A percentile compares a stretch with the other conserved stretches of the same genome.
Evolutionary conservation across 2,888 invertebrate species (phyloP).

Genomic region (Nymphalis urticae): DNA sequence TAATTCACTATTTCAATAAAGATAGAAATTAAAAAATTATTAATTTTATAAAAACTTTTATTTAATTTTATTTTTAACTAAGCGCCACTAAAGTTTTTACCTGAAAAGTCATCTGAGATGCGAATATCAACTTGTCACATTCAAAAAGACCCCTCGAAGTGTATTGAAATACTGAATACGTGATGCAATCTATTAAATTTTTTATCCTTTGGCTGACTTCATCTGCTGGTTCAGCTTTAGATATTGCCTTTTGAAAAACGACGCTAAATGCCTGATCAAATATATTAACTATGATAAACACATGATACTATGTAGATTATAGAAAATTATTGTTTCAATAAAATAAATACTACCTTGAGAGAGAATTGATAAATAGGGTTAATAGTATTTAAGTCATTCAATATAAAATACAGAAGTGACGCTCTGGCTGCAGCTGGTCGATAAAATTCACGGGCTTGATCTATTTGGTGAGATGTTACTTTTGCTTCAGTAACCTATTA

Average conservation of each 20-base stretch:
- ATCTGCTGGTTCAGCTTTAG: conserved; percentile 90
- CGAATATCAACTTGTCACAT: conserved; percentile 97
- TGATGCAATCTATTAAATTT: conserved; percentile 96
- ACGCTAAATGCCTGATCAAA: conserved; percentile 93
- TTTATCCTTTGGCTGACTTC: conserved; percentile 89
- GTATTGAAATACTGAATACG: conserved; percentile 96
- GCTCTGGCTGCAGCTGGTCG: conserved; percentile 95
- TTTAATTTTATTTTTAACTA: background rate
- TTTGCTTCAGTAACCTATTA: conserved; percentile 91
- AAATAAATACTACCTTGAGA: conserved; percentile 85
- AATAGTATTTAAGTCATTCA: conserved; percentile 97
- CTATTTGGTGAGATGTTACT: conserved; percentile 94
- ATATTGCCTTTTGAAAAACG: conserved; percentile 98
- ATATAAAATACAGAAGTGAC: conserved; percentile 95
- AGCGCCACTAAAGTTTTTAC: conserved; percentile 62
- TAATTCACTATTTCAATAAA: background rate
- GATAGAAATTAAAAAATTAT: background rate
- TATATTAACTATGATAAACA: background rate
- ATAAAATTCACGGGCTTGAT: conserved; percentile 94
- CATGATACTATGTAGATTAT: background rate
- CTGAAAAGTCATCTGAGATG: conserved; percentile 97
- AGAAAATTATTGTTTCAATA: background rate
- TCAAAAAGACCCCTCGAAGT: conserved; percentile 97
- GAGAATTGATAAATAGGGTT: conserved; percentile 99
- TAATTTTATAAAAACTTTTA: background rate